A percentile compares a stretch with the other conserved stretches of the same genome.
Conservation (phyloP, 2,888 invertebrate genomes). For the Emesis castigata region DNA sequence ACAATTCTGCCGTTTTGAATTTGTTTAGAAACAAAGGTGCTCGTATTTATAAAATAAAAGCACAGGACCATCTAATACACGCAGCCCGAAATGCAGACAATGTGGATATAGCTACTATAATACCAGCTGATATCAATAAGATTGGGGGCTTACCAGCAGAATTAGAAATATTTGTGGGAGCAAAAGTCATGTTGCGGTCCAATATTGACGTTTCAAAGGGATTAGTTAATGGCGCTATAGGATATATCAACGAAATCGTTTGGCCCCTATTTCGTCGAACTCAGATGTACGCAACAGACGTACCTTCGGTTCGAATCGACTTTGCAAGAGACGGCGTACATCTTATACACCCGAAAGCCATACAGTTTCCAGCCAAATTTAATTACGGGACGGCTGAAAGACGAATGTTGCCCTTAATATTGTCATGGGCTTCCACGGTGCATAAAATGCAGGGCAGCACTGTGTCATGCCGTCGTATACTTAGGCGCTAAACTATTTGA, state of each 20-base stretch:
- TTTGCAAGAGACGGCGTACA: constrained; percentile 31
- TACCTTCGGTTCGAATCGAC: constrained; percentile 15
- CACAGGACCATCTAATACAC: not conserved
- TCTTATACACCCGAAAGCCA: constrained; percentile 28
- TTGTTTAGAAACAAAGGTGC: not conserved
- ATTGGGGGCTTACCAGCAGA: too few relatives aligned
- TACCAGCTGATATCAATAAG: too few relatives aligned
- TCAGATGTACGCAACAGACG: constrained; percentile 10
- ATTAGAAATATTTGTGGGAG: too few relatives aligned
- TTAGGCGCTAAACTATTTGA: constrained; percentile 62
- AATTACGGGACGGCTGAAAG: constrained; percentile 21
- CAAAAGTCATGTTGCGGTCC: too few relatives aligned
- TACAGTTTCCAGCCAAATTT: constrained; percentile 31
- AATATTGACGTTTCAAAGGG: too few relatives aligned
- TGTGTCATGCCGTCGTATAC: constrained; percentile 57
- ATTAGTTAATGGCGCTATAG: constrained; percentile 4
- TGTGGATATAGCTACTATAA: too few relatives aligned
- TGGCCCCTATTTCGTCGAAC: not conserved
- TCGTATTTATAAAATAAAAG: not conserved
- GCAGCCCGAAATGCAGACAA: not conserved
- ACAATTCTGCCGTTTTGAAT: too few relatives aligned
- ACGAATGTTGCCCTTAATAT: constrained; percentile 47
- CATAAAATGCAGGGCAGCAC: constrained; percentile 59
- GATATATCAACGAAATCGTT: not conserved
- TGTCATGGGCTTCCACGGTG: constrained; percentile 60